Percentiles rank a stretch among this genome's conserved stretches.
Conservation (phyloP, 2,797 vertebrate species). For the Rhynchotus rufescens region DNA sequence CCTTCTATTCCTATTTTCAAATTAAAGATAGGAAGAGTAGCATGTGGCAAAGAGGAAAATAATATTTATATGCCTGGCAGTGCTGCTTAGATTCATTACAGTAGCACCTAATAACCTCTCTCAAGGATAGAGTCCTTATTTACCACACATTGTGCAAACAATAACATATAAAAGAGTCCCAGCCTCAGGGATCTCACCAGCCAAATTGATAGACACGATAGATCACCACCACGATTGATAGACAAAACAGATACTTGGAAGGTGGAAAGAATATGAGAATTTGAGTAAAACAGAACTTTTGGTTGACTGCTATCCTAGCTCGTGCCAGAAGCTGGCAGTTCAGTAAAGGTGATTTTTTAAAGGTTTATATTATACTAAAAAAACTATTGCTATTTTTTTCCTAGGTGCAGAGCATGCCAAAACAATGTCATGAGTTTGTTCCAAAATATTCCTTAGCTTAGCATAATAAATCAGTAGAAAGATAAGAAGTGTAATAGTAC, state of each 20-base stretch:
- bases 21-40: not conserved
- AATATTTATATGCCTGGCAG: not conserved
- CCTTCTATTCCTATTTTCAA: not conserved
- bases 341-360: not conserved
- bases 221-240: rapidly evolving
- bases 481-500: slow-evolving; percentile 39
- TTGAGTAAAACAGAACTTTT: not conserved
- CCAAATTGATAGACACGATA: not conserved
- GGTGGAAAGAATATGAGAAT: not conserved
- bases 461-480: slow-evolving; percentile 10
- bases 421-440: not conserved
- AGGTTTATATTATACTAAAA: not conserved
- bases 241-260: not conserved
- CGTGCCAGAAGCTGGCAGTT: not conserved
- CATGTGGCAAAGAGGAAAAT: not conserved
- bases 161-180: not conserved
- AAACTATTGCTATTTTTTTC: not conserved
- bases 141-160: not conserved
- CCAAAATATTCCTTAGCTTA: not conserved
- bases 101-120: not conserved
- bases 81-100: not conserved
- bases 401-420: not conserved
- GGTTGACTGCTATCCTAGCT: not conserved
- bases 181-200: not conserved
- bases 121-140: not conserved